Base-by-base conservation (phyloP, 2,888 invertebrate genomes). In the Rugalucina vietnamica region DNA sequence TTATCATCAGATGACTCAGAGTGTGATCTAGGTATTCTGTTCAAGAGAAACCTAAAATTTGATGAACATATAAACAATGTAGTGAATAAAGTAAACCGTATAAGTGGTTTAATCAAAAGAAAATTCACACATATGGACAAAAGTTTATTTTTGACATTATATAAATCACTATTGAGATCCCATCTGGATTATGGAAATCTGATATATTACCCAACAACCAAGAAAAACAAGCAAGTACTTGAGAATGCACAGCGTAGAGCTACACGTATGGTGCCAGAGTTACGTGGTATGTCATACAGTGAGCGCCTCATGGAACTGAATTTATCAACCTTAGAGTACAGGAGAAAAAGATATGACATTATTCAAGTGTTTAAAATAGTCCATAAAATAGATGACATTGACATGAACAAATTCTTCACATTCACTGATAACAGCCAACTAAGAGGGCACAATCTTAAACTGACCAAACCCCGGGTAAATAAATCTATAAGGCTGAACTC, bases 171-270 rank as follows among this genome's bases (percentile, higher is more conserved):
- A 14, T 50, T 80, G 1, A 34, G 84, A 69, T 75, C 80, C 0
- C 73, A 80, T 27, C 29, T 77, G 12, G 80, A 84, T 32, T 84
- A 80, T 73, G 79, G 54, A n/a, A 60, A 57, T 3, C 43, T 49
- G 18, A 50, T 80, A 24, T 84, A 69, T 69, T 60, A 54, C 18
- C 84, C 84, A 39, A 65, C 39, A 49, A n/a, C 70, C 37, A 76
- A 77, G n/a, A 37, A 80, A 79, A 14, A 80, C 37, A 21, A 18
- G 27, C 60, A 29, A 34, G 36, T 54, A 1, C 65, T 80, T 12
- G 79, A 83, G 39, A 76, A 71, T 65, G 76, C 76, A 1, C 79
- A 83, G 32, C 43, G 79, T 43, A 65, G 76, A 34, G 79, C 82
- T 21, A 79, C 71, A 14, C 34, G 32, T 37, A 50, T 81, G n/a